These are phyloP conservation scores for Poeciliopsis turrubarensis DNA, from an alignment of 2,113 vertebrate species.

Conservation along the genomic window DNA sequence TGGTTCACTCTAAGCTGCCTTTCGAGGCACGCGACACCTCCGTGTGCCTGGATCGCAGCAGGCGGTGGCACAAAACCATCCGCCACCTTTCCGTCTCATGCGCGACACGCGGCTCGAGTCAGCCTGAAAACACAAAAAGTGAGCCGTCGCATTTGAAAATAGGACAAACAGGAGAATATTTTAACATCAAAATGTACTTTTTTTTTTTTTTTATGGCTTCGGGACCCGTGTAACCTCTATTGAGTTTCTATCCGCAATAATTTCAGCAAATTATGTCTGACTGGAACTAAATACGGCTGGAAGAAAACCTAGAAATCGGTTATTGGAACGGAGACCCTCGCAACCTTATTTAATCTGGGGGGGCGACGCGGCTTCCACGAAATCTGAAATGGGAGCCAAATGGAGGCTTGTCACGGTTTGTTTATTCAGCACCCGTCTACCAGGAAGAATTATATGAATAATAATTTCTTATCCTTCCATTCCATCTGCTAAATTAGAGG, in stretches of 20 bases:
- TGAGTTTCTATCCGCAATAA: constrained; percentile 8
- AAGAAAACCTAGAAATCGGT: constrained; percentile 27
- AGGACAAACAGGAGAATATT: too few species aligned
- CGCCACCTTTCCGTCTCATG: constrained; percentile 36
- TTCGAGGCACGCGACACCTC: constrained; percentile 29
- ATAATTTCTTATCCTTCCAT: too few species aligned
- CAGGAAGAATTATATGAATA: too few species aligned
- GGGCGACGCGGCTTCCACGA: constrained; percentile 25
- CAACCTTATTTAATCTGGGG: constrained; percentile 39
- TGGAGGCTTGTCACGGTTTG: constrained; percentile 14
- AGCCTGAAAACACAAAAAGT: constrained; percentile 10
- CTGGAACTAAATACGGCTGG: constrained; percentile 18
- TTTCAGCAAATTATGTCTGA: constrained; percentile 12
- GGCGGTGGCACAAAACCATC: constrained; percentile 38
- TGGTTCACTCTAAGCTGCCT: constrained; percentile 37
- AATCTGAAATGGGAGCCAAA: constrained; percentile 32
- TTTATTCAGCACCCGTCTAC: not conserved
- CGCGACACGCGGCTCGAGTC: constrained; percentile 20
- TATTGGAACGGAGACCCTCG: constrained; percentile 20
- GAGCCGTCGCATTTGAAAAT: not conserved
- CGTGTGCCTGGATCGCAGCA: constrained; percentile 32
- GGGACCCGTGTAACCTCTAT: too few species aligned
- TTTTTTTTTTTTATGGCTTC: too few species aligned
- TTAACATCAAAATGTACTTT: too few species aligned
- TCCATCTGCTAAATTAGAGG: too few species aligned